phyloP scores from a whole-genome alignment of 1,140 invertebrate species.

The Brachionus rotundiformis region DNA sequence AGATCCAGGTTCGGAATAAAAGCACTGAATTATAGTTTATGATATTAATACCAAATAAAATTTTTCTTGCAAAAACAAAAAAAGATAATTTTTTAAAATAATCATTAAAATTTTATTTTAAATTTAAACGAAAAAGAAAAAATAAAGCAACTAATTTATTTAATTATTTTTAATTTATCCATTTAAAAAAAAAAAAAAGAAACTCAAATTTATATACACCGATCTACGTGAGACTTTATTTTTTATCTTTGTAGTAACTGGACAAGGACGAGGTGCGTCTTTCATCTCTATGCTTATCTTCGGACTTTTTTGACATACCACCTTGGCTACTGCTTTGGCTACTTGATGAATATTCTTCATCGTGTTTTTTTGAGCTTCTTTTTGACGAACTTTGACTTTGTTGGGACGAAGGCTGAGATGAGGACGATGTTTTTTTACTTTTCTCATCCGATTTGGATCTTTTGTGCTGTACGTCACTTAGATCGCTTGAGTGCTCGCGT shows the following conservation, averaged over 20 bases:
- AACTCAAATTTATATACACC: not conserved
- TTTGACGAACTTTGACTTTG: constrained; percentile 34
- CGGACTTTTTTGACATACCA: not conserved
- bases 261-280: constrained; percentile 5
- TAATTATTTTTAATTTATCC: not conserved
- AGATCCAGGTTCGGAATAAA: too few relatives aligned
- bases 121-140: constrained; percentile 12
- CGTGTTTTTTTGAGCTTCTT: constrained; percentile 49
- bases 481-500: constrained; percentile 38
- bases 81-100: not conserved
- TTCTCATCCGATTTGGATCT: constrained; percentile 46
- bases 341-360: constrained; percentile 10
- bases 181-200: constrained; percentile 3
- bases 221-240: not conserved
- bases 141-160: constrained; percentile 2
- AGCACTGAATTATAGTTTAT: too few relatives aligned
- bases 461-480: constrained; percentile 44
- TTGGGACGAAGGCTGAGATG: constrained; percentile 21
- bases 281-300: constrained; percentile 25
- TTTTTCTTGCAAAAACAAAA: too few relatives aligned
- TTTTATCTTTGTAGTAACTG: constrained; percentile 40
- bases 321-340: constrained; percentile 16
- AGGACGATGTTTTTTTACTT: constrained; percentile 6
- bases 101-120: constrained; percentile 18
- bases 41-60: too few relatives aligned